Evolutionary conservation across 2,113 vertebrate species (phyloP).

Genomic region (Scalopus aquaticus): DNA sequence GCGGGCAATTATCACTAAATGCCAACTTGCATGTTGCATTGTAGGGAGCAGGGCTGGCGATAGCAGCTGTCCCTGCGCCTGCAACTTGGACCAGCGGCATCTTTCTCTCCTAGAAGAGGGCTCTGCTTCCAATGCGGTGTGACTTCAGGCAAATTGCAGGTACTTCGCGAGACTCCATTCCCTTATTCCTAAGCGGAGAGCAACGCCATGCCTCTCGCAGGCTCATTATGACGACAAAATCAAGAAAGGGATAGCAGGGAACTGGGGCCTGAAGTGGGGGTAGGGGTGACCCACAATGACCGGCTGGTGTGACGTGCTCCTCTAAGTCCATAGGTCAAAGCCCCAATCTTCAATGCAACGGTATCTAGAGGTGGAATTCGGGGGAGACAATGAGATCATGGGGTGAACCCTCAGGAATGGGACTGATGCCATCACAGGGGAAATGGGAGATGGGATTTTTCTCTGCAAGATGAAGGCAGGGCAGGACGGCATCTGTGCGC

Average conservation of each 20-base stretch:
- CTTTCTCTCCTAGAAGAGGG: neutral
- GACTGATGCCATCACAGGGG: neutral
- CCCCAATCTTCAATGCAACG: neutral
- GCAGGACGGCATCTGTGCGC: neutral
- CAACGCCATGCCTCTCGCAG: too few species aligned
- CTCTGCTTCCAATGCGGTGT: neutral
- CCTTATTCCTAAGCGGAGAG: neutral
- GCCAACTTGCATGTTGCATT: fast-evolving
- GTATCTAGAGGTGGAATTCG: neutral
- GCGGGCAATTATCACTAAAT: neutral
- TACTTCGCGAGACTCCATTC: neutral
- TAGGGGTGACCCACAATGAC: too few species aligned
- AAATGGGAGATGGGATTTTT: too few species aligned
- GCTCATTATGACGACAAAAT: too few species aligned
- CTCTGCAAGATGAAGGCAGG: too few species aligned
- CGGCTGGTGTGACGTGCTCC: neutral
- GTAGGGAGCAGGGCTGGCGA: too few species aligned
- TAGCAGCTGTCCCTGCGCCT: fast-evolving
- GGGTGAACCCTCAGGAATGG: neutral
- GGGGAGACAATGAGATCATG: neutral
- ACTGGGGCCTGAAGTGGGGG: too few species aligned
- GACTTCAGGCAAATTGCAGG: neutral
- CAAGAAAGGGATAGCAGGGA: too few species aligned
- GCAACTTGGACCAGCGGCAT: neutral
- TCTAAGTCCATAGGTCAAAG: neutral